Conservation (phyloP, 2,888 invertebrate species). For the Penaeus monodon region DNA sequence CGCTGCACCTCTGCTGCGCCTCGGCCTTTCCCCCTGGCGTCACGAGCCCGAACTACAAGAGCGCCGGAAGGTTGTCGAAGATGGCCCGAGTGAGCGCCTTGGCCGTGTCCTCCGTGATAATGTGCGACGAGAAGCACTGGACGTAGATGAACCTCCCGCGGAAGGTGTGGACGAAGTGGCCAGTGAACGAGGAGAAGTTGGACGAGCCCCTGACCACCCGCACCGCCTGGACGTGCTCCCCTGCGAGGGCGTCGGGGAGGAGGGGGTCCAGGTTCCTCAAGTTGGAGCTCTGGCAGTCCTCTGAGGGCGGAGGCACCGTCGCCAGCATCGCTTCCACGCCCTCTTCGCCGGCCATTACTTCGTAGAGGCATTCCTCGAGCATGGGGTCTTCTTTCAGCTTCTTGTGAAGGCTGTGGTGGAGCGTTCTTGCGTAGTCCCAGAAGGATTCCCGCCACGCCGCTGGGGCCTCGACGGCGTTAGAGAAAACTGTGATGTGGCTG, state of each 20-base stretch:
- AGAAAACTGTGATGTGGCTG: background rate
- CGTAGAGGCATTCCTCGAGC: background rate
- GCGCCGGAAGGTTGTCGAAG: too few relatives aligned
- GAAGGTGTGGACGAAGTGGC: constrained; percentile 36
- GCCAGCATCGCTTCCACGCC: too few relatives aligned
- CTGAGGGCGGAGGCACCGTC: too few relatives aligned
- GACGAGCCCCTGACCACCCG: constrained; percentile 29
- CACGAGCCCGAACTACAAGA: too few relatives aligned
- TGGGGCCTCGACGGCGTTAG: constrained; percentile 10
- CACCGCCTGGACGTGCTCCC: constrained; percentile 27
- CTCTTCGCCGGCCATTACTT: too few relatives aligned
- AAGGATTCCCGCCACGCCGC: background rate
- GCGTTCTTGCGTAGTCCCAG: constrained; percentile 26
- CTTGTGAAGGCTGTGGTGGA: too few relatives aligned
- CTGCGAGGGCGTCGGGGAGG: constrained; percentile 11
- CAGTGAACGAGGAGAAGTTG: constrained; percentile 16
- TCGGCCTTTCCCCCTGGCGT: too few relatives aligned
- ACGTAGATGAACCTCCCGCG: constrained; percentile 27
- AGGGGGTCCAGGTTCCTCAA: background rate
- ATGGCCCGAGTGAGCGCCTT: too few relatives aligned
- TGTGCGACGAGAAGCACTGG: too few relatives aligned
- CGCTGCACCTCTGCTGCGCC: too few relatives aligned
- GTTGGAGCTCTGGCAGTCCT: too few relatives aligned
- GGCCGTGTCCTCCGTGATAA: too few relatives aligned
- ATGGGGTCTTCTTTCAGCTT: background rate